Evolutionary conservation across 1,140 invertebrate genomes (phyloP).

Genomic region (Ridgeia piscesae): DNA sequence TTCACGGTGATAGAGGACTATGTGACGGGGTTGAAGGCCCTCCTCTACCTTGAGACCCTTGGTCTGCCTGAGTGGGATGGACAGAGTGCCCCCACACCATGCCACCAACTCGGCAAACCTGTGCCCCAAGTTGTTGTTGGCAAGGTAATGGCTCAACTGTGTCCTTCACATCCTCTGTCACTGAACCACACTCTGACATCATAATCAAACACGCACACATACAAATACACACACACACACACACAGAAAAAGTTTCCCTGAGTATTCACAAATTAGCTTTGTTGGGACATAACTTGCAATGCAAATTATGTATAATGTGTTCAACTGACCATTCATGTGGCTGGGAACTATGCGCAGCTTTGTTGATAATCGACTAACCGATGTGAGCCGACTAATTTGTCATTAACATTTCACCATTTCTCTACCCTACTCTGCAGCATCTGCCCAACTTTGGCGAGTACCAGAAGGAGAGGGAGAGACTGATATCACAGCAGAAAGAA

Average conservation of each 20-base stretch:
- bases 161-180: not conserved
- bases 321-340: too few species aligned
- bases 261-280: too few species aligned
- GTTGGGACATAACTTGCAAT: too few species aligned
- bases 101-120: conserved; percentile 90
- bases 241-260: too few species aligned
- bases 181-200: too few species aligned
- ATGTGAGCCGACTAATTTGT: not conserved
- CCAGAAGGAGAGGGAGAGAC: conserved; percentile 70
- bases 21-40: conserved; percentile 81
- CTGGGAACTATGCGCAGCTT: too few species aligned
- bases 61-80: conserved; percentile 80
- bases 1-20: conserved; percentile 95
- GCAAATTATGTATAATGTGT: too few species aligned
- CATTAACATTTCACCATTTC: not conserved
- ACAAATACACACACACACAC: too few species aligned
- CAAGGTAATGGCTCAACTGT: conserved; percentile 34
- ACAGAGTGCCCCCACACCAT: conserved; percentile 85
- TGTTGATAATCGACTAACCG: not conserved
- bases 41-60: conserved; percentile 80
- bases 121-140: conserved; percentile 59
- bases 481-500: conserved; percentile 66
- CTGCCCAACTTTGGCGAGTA: conserved; percentile 92
- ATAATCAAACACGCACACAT: too few species aligned
- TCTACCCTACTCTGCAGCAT: conserved; percentile 51